Conservation (phyloP, 92 coral and sea anemone species). For the Palythoa grandiflora region DNA sequence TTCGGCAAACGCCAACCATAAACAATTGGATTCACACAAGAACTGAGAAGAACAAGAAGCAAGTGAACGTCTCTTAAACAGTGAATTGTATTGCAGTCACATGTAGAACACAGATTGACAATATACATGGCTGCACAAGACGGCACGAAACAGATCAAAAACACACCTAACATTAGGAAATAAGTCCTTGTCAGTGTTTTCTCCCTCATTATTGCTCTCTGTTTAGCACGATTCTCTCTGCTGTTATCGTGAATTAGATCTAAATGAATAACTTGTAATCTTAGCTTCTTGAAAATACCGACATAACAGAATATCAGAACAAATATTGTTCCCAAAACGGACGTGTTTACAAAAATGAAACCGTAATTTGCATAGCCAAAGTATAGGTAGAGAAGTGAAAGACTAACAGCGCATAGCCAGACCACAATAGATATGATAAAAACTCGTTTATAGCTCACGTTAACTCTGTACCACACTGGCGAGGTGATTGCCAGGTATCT, state of each 20-base stretch:
- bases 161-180: constrained; percentile 36
- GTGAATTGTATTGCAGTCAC: constrained; percentile 58
- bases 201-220: constrained; percentile 56
- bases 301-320: constrained; percentile 56
- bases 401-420: constrained; percentile 66
- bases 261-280: constrained; percentile 44
- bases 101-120: constrained; percentile 50
- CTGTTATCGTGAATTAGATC: constrained; percentile 53
- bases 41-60: constrained; percentile 57
- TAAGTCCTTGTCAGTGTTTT: constrained; percentile 58
- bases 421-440: constrained; percentile 33
- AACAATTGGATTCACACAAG: constrained; percentile 58
- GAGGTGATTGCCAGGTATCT: constrained; percentile 71
- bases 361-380: constrained; percentile 66
- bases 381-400: constrained; percentile 63
- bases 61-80: constrained; percentile 60
- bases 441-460: constrained; percentile 57
- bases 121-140: constrained; percentile 59
- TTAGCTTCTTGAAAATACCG: constrained; percentile 48
- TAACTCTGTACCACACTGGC: constrained; percentile 60
- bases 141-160: constrained; percentile 51
- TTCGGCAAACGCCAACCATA: constrained; percentile 59
- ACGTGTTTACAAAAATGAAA: constrained; percentile 75
- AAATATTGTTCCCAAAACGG: constrained; percentile 59
- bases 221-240: constrained; percentile 50